Evolutionary conservation across 2,888 invertebrate species (phyloP).

Genomic region (Tillus elongatus): DNA sequence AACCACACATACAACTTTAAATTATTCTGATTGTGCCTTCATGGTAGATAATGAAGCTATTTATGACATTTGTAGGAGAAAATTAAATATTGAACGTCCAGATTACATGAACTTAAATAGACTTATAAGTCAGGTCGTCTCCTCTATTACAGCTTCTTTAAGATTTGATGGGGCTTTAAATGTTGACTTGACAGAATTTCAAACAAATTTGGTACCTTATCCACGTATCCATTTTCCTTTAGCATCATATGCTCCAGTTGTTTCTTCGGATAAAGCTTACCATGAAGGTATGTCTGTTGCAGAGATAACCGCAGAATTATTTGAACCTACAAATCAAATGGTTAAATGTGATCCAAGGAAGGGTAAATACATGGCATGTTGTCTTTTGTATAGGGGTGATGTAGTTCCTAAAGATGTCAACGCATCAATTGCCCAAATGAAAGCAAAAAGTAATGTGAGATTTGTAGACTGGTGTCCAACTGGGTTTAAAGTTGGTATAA

Average conservation of each 20-base stretch:
- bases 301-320: constrained; percentile 79
- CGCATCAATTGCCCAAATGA: constrained; percentile 69
- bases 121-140: constrained; percentile 75
- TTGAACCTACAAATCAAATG: constrained; percentile 85
- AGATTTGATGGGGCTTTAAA: constrained; percentile 83
- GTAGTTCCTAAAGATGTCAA: constrained; percentile 87
- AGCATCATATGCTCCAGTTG: constrained; percentile 62
- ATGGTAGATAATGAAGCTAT: constrained; percentile 96
- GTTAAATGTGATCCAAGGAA: constrained; percentile 78
- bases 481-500: constrained; percentile 63
- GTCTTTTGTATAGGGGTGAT: constrained; percentile 79
- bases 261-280: constrained; percentile 63
- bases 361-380: constrained; percentile 86
- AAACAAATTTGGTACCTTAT: constrained; percentile 85
- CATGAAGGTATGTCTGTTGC: constrained; percentile 70
- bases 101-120: constrained; percentile 78
- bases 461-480: constrained; percentile 96
- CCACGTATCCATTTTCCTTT: constrained; percentile 85
- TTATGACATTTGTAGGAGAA: constrained; percentile 82
- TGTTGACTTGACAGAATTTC: constrained; percentile 85
- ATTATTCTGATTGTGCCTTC: constrained; percentile 83
- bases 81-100: constrained; percentile 74
- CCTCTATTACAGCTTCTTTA: constrained; percentile 78
- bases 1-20: constrained; percentile 82
- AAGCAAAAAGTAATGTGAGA: constrained; percentile 64